phyloP scores from a whole-genome alignment of 2,113 vertebrate species.

The Seriola dumerili region DNA sequence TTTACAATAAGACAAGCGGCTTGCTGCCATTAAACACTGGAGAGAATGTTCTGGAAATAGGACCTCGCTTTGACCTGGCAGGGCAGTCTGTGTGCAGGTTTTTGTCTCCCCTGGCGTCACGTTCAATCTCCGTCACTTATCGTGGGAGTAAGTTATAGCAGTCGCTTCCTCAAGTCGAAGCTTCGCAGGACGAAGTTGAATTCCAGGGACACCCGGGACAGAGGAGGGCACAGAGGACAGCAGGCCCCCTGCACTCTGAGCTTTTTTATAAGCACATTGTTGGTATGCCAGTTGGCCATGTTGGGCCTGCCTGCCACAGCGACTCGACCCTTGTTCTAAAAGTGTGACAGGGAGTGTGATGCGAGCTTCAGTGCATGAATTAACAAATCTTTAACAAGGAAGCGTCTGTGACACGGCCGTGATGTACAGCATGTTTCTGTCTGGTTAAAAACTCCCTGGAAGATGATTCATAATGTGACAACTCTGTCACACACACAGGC shows the following conservation, averaged over 20 bases:
- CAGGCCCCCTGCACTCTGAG: conserved; percentile 20
- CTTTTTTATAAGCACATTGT: conserved; percentile 78
- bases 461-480: background rate
- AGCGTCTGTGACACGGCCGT: background rate
- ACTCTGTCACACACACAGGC: too few relatives aligned
- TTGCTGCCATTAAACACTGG: conserved; percentile 23
- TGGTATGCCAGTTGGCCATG: conserved; percentile 78
- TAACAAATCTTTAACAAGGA: conserved; percentile 17
- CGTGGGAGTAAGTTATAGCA: conserved; percentile 10
- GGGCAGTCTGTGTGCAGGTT: background rate
- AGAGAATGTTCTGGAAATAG: conserved; percentile 74
- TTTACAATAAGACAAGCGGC: conserved; percentile 63
- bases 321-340: conserved; percentile 73
- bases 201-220: conserved; percentile 62
- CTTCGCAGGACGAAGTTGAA: conserved; percentile 19
- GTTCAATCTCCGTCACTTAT: conserved; percentile 4
- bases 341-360: conserved; percentile 30
- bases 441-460: background rate
- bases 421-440: background rate
- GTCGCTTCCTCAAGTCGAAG: conserved; percentile 22
- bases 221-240: conserved; percentile 46
- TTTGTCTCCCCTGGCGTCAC: conserved; percentile 7
- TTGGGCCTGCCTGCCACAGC: conserved; percentile 42
- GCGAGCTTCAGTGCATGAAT: background rate
- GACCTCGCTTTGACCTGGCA: conserved; percentile 3